A percentile compares a stretch with the other conserved stretches of the same genome.
phyloP scores from a whole-genome alignment of 2,888 invertebrate genomes.

The Drosophila sordidula region DNA sequence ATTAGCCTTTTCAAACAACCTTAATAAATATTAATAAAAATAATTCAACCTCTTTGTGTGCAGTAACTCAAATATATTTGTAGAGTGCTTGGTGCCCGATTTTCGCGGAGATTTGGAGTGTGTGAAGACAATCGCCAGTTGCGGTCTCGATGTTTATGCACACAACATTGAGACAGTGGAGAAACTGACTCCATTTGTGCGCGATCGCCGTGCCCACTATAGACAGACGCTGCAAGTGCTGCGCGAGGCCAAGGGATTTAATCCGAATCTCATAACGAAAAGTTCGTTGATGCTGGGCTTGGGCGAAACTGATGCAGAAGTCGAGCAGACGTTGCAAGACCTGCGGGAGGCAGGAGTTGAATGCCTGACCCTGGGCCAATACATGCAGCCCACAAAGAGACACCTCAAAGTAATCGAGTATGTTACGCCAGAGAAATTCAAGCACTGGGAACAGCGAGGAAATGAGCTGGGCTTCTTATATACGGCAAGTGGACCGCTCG shows the following conservation, averaged over 20 bases:
- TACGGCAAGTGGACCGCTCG: conserved; percentile 98
- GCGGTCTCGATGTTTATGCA: conserved; percentile 97
- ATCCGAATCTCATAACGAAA: conserved; percentile 95
- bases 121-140: conserved; percentile 90
- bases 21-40: not conserved
- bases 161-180: conserved; percentile 99
- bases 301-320: conserved; percentile 94
- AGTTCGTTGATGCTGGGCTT: conserved; percentile 99
- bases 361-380: conserved; percentile 98
- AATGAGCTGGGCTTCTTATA: conserved; percentile 96
- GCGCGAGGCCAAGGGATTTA: conserved; percentile 91
- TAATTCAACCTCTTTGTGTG: conserved; percentile 41
- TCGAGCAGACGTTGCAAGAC: conserved; percentile 94
- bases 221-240: conserved; percentile 94
- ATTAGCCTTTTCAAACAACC: not conserved
- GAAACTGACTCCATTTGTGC: conserved; percentile 94
- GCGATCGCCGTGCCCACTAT: conserved; percentile 97
- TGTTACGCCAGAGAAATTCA: conserved; percentile 97
- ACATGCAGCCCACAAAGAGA: conserved; percentile 99
- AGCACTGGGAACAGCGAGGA: conserved; percentile 93
- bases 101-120: conserved; percentile 93
- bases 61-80: conserved; percentile 93
- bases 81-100: conserved; percentile 98
- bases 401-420: conserved; percentile 98
- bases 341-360: conserved; percentile 93